Base-by-base conservation (phyloP, 2,888 invertebrate genomes). In the Andrena praecox region DNA sequence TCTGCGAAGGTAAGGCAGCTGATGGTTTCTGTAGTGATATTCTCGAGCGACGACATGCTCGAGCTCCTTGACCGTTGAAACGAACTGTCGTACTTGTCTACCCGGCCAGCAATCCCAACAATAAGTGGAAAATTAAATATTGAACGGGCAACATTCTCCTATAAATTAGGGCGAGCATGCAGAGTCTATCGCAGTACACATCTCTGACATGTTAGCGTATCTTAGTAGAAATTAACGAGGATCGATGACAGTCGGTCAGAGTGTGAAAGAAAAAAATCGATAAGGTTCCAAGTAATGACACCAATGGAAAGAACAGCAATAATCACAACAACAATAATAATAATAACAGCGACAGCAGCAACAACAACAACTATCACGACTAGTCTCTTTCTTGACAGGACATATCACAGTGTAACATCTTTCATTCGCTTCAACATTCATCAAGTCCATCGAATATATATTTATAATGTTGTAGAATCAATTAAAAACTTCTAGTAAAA, bases 21-120 rank as follows among this genome's bases (percentile, higher is more conserved):
- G 93, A 99, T 97, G 94, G 98, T 97, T 95, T 99, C 99, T 91
- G 98, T 97, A 93, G 97, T 97, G 95, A 99, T 98, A 95, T 99
- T 99, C 95, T 99, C 99, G 94, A 99, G 96, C 94, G 99, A 99
- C 93, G 99, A 99, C 97, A 99, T 99, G 95, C 98, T 98, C 94
- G 99, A 99, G 94, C 98, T 99, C 93, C 99, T 96, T 90, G 99
- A 99, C 94, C 99, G 96, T 92, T 98, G 98, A 95, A 99, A 99
- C 91, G 98, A 97, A 94, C 97, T 98, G 96, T 99, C 99, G 96
- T 98, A 96, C 96, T 98, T 98, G 96, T 99, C 99, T 99, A 96
- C 95, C 95, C 97, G 96, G 95, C 96, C 96, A 95, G 95, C 95
- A 95, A 93, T 94, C 93, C 94, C 89, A 92, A 92, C 91, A 92